Evolutionary conservation across 2,113 vertebrate species (phyloP), one percentile per base, ranked within the genome.

Genomic region (Microtus pennsylvanicus): DNA sequence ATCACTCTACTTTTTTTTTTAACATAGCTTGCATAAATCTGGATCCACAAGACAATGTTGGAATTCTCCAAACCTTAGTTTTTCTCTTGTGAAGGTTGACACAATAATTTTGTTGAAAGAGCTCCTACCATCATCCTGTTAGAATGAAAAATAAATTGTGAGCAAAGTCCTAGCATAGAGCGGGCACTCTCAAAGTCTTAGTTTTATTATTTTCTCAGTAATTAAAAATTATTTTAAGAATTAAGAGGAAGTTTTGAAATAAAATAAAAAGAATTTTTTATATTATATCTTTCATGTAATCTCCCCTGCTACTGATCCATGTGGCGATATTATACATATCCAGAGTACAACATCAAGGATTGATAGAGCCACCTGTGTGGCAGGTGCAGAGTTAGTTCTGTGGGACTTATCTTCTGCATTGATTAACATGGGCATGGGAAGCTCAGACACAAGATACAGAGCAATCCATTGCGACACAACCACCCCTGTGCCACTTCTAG

Each of bases 291-390:
- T 89, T 87, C 33, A 26, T 30, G 76, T 21, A 76, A 30, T 61
- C 70, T 74, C 8, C 14, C 38, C 19, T 82, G 26, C 19, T 45
- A 24, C 5, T 80, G 9, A 5, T 16, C 11, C 28, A 1, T 0
- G 1, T 3, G 42, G 19, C 8, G 24, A 1, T 12, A 61, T 4
- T 30, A 4, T 3, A 7, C 19, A 61, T 16, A 33, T 13, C 28
- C 26, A 35, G 0, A 33, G 19, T 2, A 50, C 9, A 52, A 14
- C 17, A 8, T 21, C 67, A 86, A 33, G 45, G 24, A 30, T 35
- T 65, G 89, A 33, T 17, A 45, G 0, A 65, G 35, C 30, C 63
- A 45, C 33, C 2, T 26, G 52, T 3, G 38, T 50, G 63, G 16
- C 3, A 28, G 63, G 28, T 30, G 26, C 6, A 42, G 19, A 2